A percentile compares a stretch with the other conserved stretches of the same genome.
phyloP scores from a whole-genome alignment of 2,888 invertebrate species.

The Napeogenes inachia region DNA sequence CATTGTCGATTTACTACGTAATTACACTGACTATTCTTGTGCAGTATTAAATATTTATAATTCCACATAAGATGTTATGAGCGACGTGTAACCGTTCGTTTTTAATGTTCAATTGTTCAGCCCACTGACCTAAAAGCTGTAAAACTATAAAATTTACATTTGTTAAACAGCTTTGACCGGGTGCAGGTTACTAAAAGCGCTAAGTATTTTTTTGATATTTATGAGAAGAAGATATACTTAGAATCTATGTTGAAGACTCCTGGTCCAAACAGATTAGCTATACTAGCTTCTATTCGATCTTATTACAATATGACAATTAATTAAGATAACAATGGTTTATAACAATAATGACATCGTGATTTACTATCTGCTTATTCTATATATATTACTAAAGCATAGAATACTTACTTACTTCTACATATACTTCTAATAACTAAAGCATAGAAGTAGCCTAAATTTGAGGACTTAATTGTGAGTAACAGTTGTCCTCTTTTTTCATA shows the following conservation, averaged over 20 bases:
- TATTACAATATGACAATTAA: constrained; percentile 25
- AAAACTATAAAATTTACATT: not conserved
- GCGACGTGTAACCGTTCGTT: not conserved
- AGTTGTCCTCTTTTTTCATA: no score
- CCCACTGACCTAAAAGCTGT: not conserved
- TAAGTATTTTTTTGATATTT: no score
- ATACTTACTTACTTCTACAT: no score
- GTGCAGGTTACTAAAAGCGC: not conserved
- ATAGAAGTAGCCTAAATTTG: no score
- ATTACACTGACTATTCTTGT: no score
- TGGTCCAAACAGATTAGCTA: constrained; percentile 11
- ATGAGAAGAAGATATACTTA: constrained; percentile 6
- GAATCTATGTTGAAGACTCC: constrained; percentile 1
- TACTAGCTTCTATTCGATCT: constrained; percentile 8
- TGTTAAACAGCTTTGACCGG: not conserved
- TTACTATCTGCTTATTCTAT: constrained; percentile 18
- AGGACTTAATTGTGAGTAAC: no score
- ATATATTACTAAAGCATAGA: not conserved
- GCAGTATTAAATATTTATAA: not conserved
- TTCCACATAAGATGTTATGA: not conserved
- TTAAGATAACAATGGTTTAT: constrained; percentile 29
- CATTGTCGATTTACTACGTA: not conserved
- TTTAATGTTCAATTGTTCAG: not conserved
- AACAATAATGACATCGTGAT: constrained; percentile 22
- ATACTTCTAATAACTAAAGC: no score